Evolutionary conservation across 1,140 invertebrate genomes (phyloP).

Genomic region (Polypedilum vanderplanki): DNA sequence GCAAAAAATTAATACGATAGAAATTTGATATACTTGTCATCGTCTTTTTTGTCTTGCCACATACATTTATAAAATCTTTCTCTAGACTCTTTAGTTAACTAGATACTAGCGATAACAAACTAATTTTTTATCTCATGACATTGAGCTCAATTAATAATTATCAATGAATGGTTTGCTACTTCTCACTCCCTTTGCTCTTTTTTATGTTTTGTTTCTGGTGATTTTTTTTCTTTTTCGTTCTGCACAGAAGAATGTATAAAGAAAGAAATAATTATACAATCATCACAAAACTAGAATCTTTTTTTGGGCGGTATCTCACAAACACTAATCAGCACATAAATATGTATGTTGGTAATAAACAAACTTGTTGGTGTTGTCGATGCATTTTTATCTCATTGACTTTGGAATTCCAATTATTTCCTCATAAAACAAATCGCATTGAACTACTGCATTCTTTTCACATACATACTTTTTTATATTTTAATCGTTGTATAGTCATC

Average conservation of each 20-base stretch:
- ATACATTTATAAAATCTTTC: too few species aligned
- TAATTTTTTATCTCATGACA: background rate
- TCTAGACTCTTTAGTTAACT: too few species aligned
- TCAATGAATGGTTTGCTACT: background rate
- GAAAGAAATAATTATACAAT: too few species aligned
- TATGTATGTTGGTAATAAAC: slow-evolving; percentile 13
- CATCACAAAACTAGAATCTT: background rate
- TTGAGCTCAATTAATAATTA: slow-evolving; percentile 26
- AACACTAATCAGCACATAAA: background rate
- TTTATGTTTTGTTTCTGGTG: too few species aligned
- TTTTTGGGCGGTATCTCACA: slow-evolving; percentile 15
- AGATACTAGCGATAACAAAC: too few species aligned
- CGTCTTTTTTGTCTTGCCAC: too few species aligned
- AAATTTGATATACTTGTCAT: too few species aligned
- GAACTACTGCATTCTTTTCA: background rate
- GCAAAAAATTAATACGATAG: too few species aligned
- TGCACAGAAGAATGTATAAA: too few species aligned
- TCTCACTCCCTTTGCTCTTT: too few species aligned
- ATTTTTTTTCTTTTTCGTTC: too few species aligned
- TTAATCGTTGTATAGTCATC: background rate
- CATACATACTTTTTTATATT: background rate
- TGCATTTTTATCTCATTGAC: slow-evolving; percentile 10
- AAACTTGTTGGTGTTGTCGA: background rate
- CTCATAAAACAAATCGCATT: background rate
- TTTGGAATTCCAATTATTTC: slow-evolving; percentile 26